Percentiles rank a stretch among this genome's conserved stretches.
Evolutionary conservation across 2,797 vertebrate species (phyloP).

Genomic region (Tangara arthus): DNA sequence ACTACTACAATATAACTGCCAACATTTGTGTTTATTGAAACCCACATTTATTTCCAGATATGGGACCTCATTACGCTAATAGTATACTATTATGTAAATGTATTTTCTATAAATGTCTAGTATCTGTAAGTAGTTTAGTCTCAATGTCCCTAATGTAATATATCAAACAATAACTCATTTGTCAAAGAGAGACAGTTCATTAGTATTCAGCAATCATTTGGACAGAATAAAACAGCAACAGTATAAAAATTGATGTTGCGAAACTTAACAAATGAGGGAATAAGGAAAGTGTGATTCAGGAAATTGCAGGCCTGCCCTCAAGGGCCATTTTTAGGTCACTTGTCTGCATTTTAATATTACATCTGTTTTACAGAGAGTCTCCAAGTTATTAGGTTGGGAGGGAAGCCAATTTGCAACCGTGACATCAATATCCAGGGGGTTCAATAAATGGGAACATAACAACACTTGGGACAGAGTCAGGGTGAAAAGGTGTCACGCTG

Average conservation of each 20-base stretch:
- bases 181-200: constrained; percentile 75
- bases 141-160: constrained; percentile 72
- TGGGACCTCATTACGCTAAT: constrained; percentile 69
- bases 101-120: constrained; percentile 71
- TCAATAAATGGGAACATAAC: constrained; percentile 69
- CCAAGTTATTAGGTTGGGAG: constrained; percentile 66
- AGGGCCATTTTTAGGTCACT: constrained; percentile 74
- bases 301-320: constrained; percentile 72
- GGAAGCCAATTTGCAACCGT: constrained; percentile 70
- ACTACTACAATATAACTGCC: background rate
- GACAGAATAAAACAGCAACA: constrained; percentile 71
- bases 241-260: constrained; percentile 75
- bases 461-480: constrained; percentile 23
- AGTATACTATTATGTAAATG: constrained; percentile 70
- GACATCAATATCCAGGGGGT: constrained; percentile 64
- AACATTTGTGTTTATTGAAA: constrained; percentile 44
- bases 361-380: constrained; percentile 71
- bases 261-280: constrained; percentile 78
- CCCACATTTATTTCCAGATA: constrained; percentile 55
- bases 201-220: constrained; percentile 75
- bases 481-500: constrained; percentile 4
- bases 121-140: constrained; percentile 73
- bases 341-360: constrained; percentile 77
- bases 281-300: constrained; percentile 67
- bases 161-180: constrained; percentile 80